Evolutionary conservation across 2,797 vertebrate species (phyloP).

Genomic region (Malacoctenus gilli): DNA sequence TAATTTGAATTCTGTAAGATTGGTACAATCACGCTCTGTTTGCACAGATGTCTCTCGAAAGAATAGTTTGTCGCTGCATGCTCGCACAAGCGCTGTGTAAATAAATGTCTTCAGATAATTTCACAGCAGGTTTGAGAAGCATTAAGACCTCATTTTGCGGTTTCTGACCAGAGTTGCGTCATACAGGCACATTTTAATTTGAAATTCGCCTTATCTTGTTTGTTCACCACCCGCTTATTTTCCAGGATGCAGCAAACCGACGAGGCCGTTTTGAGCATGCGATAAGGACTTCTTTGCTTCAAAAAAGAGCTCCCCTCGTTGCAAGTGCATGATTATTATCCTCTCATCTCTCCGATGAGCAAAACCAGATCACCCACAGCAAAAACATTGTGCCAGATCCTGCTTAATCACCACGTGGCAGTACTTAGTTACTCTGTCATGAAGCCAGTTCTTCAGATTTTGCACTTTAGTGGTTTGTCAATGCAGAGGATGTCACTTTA

Average conservation of each 20-base stretch:
- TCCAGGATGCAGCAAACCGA: constrained; percentile 4
- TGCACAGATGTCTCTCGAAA: constrained; percentile 31
- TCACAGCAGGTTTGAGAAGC: constrained; percentile 6
- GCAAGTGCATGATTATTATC: constrained; percentile 57
- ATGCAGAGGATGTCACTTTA: constrained; percentile 49
- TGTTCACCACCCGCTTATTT: constrained; percentile 5
- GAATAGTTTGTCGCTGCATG: constrained; percentile 16
- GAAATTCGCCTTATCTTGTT: constrained; percentile 1
- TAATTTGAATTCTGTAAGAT: too few species aligned
- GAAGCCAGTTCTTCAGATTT: constrained; percentile 37
- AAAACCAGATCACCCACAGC: neutral
- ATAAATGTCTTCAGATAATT: constrained; percentile 28
- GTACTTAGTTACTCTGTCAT: constrained; percentile 23
- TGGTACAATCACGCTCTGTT: constrained; percentile 8
- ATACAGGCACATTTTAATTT: constrained; percentile 14
- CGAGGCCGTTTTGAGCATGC: constrained; percentile 36
- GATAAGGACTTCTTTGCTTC: constrained; percentile 33
- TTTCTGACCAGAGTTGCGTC: constrained; percentile 3
- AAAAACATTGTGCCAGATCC: constrained; percentile 4
- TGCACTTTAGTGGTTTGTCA: constrained; percentile 78
- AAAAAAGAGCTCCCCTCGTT: constrained; percentile 32
- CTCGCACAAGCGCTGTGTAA: constrained; percentile 40
- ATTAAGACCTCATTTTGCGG: constrained; percentile 15
- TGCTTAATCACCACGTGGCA: constrained; percentile 41
- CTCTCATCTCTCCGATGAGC: constrained; percentile 11